Evolutionary conservation across 2,113 vertebrate species (phyloP), one percentile per base, ranked within the genome.

Genomic region (Felis chaus): DNA sequence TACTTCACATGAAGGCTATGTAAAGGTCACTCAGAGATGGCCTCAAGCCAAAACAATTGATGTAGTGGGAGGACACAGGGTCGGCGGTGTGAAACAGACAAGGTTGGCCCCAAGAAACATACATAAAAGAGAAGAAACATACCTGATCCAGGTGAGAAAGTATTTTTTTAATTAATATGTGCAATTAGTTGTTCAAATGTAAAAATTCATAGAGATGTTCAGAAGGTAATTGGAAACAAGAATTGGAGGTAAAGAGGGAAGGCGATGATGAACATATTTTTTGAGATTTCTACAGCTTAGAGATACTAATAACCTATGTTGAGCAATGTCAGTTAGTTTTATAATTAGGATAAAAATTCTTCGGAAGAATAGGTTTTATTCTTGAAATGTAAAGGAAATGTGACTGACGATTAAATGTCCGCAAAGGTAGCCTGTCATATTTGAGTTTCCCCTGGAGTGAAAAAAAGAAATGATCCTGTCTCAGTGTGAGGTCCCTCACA

Each of bases 11-110:
- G 19, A 87, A 50, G 7, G 31, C 76, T 25, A 65, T 21, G 5
- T 8, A 89, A 79, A 48, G 6, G 25, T n/a, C 25, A 2, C 14
- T 84, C 7, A 83, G 29, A 85, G 7, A 14, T 78, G 27, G 0
- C 18, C 78, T 65, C 13, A 25, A 61, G 16, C 21, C 25, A 82
- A 25, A 73, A 18, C 5, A 69, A 12, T 9, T 76, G 19, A 36
- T 4, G 1, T 57, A 3, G 4, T 7, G 12, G 14, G 7, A 14
- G 1, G 15, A 6, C 0, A 5, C 33, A 19, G 15, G 15, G 15
- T 27, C 0, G 0, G 1, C 7, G 23, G 18, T 19, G 3, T 27
- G 3, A 19, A 13, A 5, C 0, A 0, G 15, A 29, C 5, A 73
- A 15, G 0, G 1, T 8, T 69, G 23, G 61, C 19, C 33, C 0